These are phyloP conservation scores for Plotosus lineatus DNA, from an alignment of 2,113 vertebrate species.

Conservation along the genomic window DNA sequence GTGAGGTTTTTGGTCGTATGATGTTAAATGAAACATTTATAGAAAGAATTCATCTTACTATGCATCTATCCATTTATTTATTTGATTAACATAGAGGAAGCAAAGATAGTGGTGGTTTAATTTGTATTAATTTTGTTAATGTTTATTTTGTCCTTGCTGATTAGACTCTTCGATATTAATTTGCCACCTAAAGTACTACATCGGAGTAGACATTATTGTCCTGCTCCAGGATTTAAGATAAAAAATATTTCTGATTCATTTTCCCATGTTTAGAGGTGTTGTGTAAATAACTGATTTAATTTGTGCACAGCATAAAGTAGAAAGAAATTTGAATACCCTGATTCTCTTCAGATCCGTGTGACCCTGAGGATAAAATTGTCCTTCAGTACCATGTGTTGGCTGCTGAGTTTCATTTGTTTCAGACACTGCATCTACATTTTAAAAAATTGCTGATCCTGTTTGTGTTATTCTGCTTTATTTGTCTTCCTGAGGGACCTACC, in stretches of 20 bases:
- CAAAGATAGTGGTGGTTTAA: too few species aligned
- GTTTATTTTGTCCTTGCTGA: background rate
- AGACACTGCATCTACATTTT: background rate
- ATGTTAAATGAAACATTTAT: background rate
- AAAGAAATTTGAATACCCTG: background rate
- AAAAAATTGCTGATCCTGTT: background rate
- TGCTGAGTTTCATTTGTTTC: background rate
- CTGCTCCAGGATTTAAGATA: background rate
- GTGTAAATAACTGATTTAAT: background rate
- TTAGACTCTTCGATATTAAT: too few species aligned
- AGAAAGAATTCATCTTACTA: background rate
- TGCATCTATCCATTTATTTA: too few species aligned
- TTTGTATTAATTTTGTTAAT: background rate
- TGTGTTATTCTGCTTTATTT: slow-evolving; percentile 14
- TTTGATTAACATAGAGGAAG: too few species aligned
- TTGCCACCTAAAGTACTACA: too few species aligned
- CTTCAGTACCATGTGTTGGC: background rate
- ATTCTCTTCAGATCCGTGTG: background rate
- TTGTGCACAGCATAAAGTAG: background rate
- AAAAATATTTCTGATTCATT: background rate
- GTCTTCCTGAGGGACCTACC: slow-evolving; percentile 14
- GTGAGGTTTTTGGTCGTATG: background rate
- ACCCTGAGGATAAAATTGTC: background rate
- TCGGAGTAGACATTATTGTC: background rate
- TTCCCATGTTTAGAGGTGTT: background rate